Evolutionary conservation across 2,888 invertebrate species (phyloP), one percentile per base, ranked within the genome.

Genomic region (Dryobota labecula): DNA sequence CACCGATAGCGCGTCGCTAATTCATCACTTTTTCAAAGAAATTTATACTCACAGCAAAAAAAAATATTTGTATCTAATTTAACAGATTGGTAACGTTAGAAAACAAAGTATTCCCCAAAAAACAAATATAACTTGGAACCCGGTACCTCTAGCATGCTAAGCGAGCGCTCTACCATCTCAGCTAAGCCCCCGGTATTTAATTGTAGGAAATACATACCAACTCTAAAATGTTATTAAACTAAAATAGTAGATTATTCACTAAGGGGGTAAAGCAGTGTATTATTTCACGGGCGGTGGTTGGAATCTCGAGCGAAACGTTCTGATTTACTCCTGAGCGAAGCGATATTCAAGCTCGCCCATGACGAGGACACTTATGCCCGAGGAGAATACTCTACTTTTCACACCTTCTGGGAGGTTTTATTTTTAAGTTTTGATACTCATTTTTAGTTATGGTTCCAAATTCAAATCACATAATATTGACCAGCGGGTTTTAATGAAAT

Each of bases 131-230:
- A 1, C 2, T 89, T 96, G 96, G 96, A 96, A 95, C 95, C 95
- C 95, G 94, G 95, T 96, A 95, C 95, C 93, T 95, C 95, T 96
- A 95, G 91, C 95, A 95, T 96, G 95, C 95, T 96, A 95, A 96
- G 95, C 95, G 96, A 96, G 95, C 96, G 96, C 96, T 96, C 96
- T 96, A 96, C 95, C 95, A 95, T 96, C 95, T 96, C 96, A 96
- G 96, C 96, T 96, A 96, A 96, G 95, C 96, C 96, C 95, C 95
- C 96, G 63, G 11, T 85, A 45, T 2, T 6, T 0, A 2, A 5
- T 0, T 3, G 0, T 0, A 7, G 3, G 38, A 78, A 79, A 70
- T 60, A 53, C 3, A 13, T 15, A 64, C 54, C 30, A 57, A 9
- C 0, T 58, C 9, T n/a, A 53, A 70, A 63, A 47, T n/a, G n/a